Evolutionary conservation across 2,797 vertebrate genomes (phyloP).

Genomic region (Labeo calbasu): DNA sequence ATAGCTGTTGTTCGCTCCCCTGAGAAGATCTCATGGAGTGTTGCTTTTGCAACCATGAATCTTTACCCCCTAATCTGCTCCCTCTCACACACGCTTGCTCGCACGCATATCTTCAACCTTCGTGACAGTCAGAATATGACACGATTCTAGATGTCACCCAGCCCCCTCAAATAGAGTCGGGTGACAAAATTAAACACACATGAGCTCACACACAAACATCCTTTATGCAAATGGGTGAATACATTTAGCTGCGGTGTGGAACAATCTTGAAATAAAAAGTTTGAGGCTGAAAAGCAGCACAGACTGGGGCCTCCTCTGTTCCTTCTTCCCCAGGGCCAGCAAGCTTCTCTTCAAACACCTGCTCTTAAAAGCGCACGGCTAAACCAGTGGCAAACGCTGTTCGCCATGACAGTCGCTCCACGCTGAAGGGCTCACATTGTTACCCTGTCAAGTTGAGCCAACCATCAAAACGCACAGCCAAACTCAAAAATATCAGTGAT

Average conservation of each 20-base stretch:
- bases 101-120: constrained; percentile 21
- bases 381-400: constrained; percentile 61
- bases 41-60: constrained; percentile 49
- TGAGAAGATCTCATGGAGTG: constrained; percentile 54
- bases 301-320: constrained; percentile 58
- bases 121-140: constrained; percentile 43
- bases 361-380: constrained; percentile 60
- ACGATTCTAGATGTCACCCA: constrained; percentile 47
- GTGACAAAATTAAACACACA: constrained; percentile 66
- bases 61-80: constrained; percentile 34
- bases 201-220: constrained; percentile 24
- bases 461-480: constrained; percentile 59
- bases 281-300: constrained; percentile 62
- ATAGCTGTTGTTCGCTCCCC: constrained; percentile 44
- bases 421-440: constrained; percentile 56
- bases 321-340: constrained; percentile 60
- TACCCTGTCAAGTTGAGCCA: constrained; percentile 57
- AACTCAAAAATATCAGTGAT: constrained; percentile 52
- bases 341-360: constrained; percentile 68
- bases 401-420: constrained; percentile 58
- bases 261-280: constrained; percentile 65
- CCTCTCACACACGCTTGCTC: constrained; percentile 31
- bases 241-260: constrained; percentile 61
- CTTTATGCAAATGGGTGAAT: constrained; percentile 68
- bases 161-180: constrained; percentile 53